Conservation (phyloP, 2,113 vertebrate genomes). For the Halichoerus grypus region DNA sequence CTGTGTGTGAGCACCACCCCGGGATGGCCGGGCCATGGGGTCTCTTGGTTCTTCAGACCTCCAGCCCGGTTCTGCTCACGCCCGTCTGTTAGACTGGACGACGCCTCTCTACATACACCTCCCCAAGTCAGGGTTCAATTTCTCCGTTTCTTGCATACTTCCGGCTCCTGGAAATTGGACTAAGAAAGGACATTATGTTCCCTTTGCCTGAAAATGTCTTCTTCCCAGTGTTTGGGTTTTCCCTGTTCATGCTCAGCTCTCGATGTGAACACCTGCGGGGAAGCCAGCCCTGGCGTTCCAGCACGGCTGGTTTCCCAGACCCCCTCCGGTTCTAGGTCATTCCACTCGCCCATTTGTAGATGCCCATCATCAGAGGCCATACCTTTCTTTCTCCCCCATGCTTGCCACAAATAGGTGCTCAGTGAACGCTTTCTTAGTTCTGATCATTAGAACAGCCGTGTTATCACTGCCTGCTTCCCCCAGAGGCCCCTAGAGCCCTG, state of each 20-base stretch:
- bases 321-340: too few relatives aligned
- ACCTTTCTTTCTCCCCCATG: not conserved
- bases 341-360: not conserved
- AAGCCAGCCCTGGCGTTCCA: too few relatives aligned
- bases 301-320: not conserved
- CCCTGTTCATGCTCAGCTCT: not conserved
- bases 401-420: not conserved
- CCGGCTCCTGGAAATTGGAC: not conserved
- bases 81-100: rapidly evolving
- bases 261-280: rapidly evolving
- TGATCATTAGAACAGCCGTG: rapidly evolving
- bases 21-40: rapidly evolving
- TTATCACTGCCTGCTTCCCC: not conserved
- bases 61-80: rapidly evolving
- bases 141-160: not conserved
- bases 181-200: not conserved
- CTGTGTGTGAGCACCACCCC: rapidly evolving
- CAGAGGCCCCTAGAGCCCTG: not conserved
- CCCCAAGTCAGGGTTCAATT: not conserved
- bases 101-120: not conserved
- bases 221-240: not conserved
- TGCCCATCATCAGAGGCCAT: rapidly evolving
- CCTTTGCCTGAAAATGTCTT: not conserved
- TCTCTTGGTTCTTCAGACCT: rapidly evolving
- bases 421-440: not conserved